Base-by-base conservation (phyloP, 1,140 invertebrate species). In the Panulirus ornatus region DNA sequence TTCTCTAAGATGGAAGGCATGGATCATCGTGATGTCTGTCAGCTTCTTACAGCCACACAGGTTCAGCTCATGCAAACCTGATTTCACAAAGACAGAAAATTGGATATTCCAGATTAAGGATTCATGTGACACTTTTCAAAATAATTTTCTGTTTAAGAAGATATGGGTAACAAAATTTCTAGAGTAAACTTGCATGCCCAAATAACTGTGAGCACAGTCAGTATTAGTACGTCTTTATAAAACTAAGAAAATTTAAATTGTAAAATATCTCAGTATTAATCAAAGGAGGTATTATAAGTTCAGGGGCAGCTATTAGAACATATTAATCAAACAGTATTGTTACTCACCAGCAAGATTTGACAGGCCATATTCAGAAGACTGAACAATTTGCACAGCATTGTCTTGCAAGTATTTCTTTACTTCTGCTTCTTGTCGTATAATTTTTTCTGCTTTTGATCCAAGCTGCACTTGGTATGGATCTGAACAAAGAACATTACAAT, bases 1-100 rank as follows among this genome's bases (percentile, higher is more conserved):
- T 93, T 96, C 96, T 44, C 94, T 93, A 92, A 96, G 96, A 73
- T 94, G 94, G 75, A 97, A 95, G 9, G 95, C 95, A 92, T 96
- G 95, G 71, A 95, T 95, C 1, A 97, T 92, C 90, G 96, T 96
- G 5, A 96, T 95, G 94, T 97, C 96, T 44, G 96, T 96, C 19
- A 97, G 95, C 92, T 95, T 95, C 91, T 95, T 96, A 92, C 96
- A 97, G 2, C 95, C 95, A 73, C 95, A 95, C 8, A 97, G 93
- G 93, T 96, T 95, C 2, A 97, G 93, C 58, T 95, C 94, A 85
- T 93, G 94, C 3, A 97, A 93, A 22, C 95, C 92, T 87, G 82
- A n/a, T 42, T 27, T 19, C 16, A 40, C 44, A 84, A 47, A 84
- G n/a, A 38, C 30, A 84, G n/a, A 38, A 19, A 30, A 38, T 38